These are phyloP conservation scores for Poeciliopsis presidionis DNA, from an alignment of 2,797 vertebrate genomes.

Conservation along the genomic window DNA sequence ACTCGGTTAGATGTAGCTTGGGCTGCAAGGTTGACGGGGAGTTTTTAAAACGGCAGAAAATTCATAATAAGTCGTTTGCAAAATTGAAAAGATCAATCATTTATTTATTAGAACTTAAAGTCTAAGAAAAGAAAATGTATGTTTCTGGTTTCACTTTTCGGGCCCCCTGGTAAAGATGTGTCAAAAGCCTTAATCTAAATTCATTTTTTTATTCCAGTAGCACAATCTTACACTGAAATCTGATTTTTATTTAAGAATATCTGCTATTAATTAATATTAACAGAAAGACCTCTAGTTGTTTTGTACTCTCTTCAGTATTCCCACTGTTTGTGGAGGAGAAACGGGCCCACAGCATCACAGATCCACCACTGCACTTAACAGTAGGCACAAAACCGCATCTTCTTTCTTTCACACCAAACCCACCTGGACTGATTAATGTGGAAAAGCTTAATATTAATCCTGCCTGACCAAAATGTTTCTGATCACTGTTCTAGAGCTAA, in stretches of 20 bases:
- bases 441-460: neutral
- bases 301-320: neutral
- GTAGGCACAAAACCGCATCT: neutral
- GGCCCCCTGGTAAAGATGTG: neutral
- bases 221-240: neutral
- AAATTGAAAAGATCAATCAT: neutral
- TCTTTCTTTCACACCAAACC: neutral
- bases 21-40: neutral
- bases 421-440: neutral
- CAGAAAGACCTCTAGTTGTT: neutral
- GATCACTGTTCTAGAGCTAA: neutral
- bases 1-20: neutral
- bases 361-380: neutral
- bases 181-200: neutral
- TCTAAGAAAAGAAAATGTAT: neutral
- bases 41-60: neutral
- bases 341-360: neutral
- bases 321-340: neutral
- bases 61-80: neutral
- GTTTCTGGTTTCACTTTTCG: slow-evolving; percentile 15
- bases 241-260: neutral
- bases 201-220: neutral
- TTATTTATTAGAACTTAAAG: neutral
- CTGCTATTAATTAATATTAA: neutral
- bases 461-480: neutral